Base-by-base conservation (phyloP, 2,113 vertebrate genomes). In the Oreochromis tanganicae region DNA sequence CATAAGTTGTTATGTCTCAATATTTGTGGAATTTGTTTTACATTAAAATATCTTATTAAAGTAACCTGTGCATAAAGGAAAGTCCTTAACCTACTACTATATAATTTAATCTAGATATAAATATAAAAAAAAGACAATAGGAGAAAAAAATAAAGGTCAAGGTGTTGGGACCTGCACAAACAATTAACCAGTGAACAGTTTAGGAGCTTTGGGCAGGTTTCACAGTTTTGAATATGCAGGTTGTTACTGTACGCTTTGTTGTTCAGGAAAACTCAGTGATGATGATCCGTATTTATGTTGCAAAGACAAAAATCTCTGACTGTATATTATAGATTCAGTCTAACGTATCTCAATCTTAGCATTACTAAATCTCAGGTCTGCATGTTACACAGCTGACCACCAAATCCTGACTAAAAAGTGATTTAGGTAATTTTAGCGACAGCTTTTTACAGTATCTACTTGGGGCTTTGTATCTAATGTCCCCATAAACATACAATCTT, bases 91-190 rank as follows among this genome's bases (percentile, higher is more conserved):
- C 24, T 57, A 27, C 12, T 57, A 57, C 24, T 27, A 57, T 29
- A 59, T 59, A 2, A 29, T 59, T 59, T 29, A 0, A 59, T 16
- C 0, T 0, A 14, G 6, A 16, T 5, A 13, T 9, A 0, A 9
- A 14, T 21, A 21, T 21, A 57, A 55, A 56, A 16, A 59, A 5
- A 3, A 21, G 3, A 32, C 3, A 32, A 1, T 1, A 9, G 13
- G 3, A 29, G 5, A 0, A 32, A 61, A 17, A 29, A 0, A 1
- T 2, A 61, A 61, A 9, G 27, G 14, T 61, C 0, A 0, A 61
- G 1, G 0, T 61, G 16, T 34, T 19, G 9, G 0, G 6, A 56
- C 21, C 21, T 13, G 54, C 5, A 56, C 11, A 56, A 6, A 56
- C 6, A 56, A 24, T 24, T 24, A 56, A 4, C 0, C 21, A 56